Evolutionary conservation across 1,140 invertebrate genomes (phyloP).

Genomic region (Elymnias hypermnestra): DNA sequence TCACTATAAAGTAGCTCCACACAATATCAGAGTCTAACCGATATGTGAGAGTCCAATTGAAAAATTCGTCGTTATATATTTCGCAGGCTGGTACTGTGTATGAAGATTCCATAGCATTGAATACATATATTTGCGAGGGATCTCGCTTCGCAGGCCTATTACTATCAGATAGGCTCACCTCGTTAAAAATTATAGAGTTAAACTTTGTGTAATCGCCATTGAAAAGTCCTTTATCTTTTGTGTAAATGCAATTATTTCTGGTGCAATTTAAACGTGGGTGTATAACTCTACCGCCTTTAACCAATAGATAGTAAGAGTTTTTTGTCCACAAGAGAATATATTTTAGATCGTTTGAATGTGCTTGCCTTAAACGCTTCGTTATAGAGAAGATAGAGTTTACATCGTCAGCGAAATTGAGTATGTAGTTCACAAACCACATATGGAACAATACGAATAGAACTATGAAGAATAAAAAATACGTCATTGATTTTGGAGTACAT

Average conservation of each 20-base stretch:
- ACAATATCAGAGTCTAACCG: slow-evolving; percentile 80
- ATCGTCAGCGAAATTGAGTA: slow-evolving; percentile 5
- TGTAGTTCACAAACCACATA: slow-evolving; percentile 12
- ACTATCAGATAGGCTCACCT: slow-evolving; percentile 16
- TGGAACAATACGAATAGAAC: slow-evolving; percentile 10
- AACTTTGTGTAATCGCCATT: slow-evolving; percentile 25
- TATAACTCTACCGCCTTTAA: slow-evolving; percentile 7
- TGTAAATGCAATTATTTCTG: slow-evolving; percentile 30
- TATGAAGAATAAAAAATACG: slow-evolving; percentile 11
- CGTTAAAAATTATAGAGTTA: slow-evolving; percentile 36
- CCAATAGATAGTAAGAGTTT: slow-evolving; percentile 7
- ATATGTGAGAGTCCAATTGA: slow-evolving; percentile 82
- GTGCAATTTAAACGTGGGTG: slow-evolving; percentile 28
- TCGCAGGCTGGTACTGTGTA: slow-evolving; percentile 37
- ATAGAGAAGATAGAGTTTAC: slow-evolving; percentile 11
- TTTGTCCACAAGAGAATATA: slow-evolving; percentile 29
- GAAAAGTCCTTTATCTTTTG: slow-evolving; percentile 23
- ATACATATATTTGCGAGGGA: slow-evolving; percentile 55
- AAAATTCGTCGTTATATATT: slow-evolving; percentile 44
- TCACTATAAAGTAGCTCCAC: slow-evolving; percentile 68
- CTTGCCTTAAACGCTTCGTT: neutral
- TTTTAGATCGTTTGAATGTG: slow-evolving; percentile 8
- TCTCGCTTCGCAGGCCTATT: slow-evolving; percentile 22
- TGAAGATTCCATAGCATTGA: slow-evolving; percentile 39
- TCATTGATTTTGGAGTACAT: slow-evolving; percentile 11